Conservation (phyloP, 1,140 invertebrate species). For the Battus philenor region DNA sequence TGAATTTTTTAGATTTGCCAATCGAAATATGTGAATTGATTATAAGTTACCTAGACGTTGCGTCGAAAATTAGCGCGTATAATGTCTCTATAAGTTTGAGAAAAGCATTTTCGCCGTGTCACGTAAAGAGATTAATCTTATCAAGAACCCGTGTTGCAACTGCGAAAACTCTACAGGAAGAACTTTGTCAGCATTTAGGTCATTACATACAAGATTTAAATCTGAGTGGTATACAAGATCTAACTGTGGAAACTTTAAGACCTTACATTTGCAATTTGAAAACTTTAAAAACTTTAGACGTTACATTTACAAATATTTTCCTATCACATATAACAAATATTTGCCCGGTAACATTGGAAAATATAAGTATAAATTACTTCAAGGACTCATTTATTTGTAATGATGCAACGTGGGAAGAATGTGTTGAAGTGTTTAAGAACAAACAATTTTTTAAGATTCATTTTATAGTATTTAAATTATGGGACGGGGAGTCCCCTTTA, state of each 20-base stretch:
- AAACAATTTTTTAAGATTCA: conserved; percentile 19
- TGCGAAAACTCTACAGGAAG: conserved; percentile 15
- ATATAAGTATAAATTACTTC: conserved; percentile 26
- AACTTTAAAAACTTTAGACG: conserved; percentile 20
- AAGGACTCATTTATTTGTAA: conserved; percentile 15
- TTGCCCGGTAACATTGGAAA: conserved; percentile 20
- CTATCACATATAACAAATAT: conserved; percentile 20
- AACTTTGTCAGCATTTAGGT: conserved; percentile 17
- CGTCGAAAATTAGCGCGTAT: conserved; percentile 24
- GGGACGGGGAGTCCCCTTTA: conserved; percentile 20
- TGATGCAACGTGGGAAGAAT: conserved; percentile 15
- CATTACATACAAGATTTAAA: conserved; percentile 20
- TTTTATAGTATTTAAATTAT: conserved; percentile 23
- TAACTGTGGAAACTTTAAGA: conserved; percentile 17
- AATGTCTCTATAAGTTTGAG: conserved; percentile 17
- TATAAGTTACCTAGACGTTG: conserved; percentile 25
- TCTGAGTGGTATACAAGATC: conserved; percentile 22
- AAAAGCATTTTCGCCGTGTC: conserved; percentile 22
- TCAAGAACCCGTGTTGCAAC: conserved; percentile 21
- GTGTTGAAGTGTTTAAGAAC: conserved; percentile 13
- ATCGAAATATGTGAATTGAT: conserved; percentile 24
- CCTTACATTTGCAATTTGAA: conserved; percentile 15
- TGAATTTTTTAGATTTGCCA: conserved; percentile 26
- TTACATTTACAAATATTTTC: conserved; percentile 26
- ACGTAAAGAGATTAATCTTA: conserved; percentile 20